Evolutionary conservation across 2,888 invertebrate species (phyloP).

Genomic region (Ectemnius cavifrons): DNA sequence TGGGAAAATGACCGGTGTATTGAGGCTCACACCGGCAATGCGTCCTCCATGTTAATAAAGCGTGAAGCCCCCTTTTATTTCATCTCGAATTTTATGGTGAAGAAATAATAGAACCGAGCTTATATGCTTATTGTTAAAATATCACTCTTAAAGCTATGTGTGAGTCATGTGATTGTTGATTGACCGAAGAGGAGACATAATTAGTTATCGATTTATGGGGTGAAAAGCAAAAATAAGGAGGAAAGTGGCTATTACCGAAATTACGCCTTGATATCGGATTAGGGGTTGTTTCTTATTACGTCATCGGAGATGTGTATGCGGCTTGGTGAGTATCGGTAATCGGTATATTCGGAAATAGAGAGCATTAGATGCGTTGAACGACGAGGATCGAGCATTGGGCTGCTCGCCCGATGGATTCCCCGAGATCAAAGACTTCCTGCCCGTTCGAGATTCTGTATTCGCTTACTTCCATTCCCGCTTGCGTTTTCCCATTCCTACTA

Average conservation of each 20-base stretch:
- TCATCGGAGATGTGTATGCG: conserved; percentile 22
- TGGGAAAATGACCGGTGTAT: too few relatives aligned
- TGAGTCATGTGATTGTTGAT: too few relatives aligned
- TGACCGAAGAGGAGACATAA: too few relatives aligned
- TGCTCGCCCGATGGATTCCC: neutral
- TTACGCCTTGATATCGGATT: conserved; percentile 67
- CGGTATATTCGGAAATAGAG: neutral
- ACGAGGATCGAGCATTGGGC: conserved; percentile 1
- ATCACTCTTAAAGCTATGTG: too few relatives aligned
- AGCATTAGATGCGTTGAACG: neutral
- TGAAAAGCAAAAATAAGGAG: conserved; percentile 10
- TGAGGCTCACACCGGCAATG: too few relatives aligned
- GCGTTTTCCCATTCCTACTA: neutral
- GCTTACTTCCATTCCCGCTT: too few relatives aligned
- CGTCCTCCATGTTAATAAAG: conserved; percentile 30
- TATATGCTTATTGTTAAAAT: neutral
- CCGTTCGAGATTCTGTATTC: neutral
- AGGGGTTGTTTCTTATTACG: conserved; percentile 57
- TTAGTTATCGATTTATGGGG: neutral
- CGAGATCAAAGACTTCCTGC: conserved; percentile 1
- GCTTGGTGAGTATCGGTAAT: conserved; percentile 3
- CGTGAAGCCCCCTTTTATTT: conserved; percentile 14
- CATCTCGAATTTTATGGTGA: too few relatives aligned
- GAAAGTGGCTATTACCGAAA: conserved; percentile 64
- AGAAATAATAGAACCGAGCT: neutral